phyloP scores from a whole-genome alignment of 1,140 invertebrate species.

The Galleria mellonella region DNA sequence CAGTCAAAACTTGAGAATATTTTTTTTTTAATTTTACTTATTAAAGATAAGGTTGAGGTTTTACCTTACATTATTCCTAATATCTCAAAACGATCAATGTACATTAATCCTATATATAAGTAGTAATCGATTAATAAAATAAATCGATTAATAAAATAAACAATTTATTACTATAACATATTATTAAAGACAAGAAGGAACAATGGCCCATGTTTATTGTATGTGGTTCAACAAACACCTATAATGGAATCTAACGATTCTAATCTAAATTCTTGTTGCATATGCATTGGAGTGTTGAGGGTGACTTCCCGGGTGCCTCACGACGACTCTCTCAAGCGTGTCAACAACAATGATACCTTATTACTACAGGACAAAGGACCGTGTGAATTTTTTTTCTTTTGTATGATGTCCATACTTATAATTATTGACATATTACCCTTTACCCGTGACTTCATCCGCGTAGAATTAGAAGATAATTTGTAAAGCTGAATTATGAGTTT shows the following conservation, averaged over 20 bases:
- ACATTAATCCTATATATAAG: too few species aligned
- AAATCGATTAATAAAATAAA: too few species aligned
- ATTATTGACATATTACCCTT: neutral
- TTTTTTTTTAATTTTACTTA: too few species aligned
- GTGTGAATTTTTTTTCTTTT: constrained; percentile 29
- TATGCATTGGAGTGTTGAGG: constrained; percentile 34
- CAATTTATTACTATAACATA: too few species aligned
- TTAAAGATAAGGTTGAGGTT: too few species aligned
- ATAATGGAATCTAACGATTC: constrained; percentile 19
- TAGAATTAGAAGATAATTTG: too few species aligned
- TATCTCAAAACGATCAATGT: too few species aligned
- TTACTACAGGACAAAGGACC: constrained; percentile 43
- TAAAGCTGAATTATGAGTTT: too few species aligned
- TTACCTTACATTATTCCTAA: too few species aligned
- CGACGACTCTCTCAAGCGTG: constrained; percentile 35
- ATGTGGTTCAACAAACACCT: constrained; percentile 28
- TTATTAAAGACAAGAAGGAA: neutral
- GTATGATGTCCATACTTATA: neutral
- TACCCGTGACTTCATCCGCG: too few species aligned
- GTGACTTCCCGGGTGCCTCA: constrained; percentile 40
- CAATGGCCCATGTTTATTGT: constrained; percentile 19
- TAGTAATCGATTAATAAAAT: too few species aligned
- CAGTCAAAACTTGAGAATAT: too few species aligned
- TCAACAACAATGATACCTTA: constrained; percentile 51
- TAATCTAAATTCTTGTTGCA: constrained; percentile 62